Evolutionary conservation across 1,140 invertebrate species (phyloP).

Genomic region (Zaprionus gabonicus): DNA sequence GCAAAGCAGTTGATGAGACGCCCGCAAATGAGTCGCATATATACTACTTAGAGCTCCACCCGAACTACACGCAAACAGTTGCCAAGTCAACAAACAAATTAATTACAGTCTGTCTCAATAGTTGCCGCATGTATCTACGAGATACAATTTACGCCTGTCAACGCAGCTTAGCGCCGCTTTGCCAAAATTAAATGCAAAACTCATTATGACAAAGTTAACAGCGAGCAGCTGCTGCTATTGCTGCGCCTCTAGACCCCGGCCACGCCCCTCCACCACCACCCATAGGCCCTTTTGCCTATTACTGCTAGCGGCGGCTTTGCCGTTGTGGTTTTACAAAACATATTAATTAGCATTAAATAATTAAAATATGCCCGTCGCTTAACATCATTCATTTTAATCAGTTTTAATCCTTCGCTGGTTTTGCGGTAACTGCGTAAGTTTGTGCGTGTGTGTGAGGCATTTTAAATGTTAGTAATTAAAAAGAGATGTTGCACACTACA

Average conservation of each 20-base stretch:
- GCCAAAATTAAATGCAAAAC: conserved; percentile 80
- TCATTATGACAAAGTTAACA: conserved; percentile 80
- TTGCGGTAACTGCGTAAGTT: conserved; percentile 53
- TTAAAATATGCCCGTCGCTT: conserved; percentile 80
- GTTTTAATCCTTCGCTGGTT: conserved; percentile 74
- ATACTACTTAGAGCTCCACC: conserved; percentile 42
- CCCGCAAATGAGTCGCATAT: conserved; percentile 55
- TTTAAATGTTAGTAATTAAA: conserved; percentile 73
- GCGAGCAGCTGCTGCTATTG: conserved; percentile 52
- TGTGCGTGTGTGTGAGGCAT: conserved; percentile 15
- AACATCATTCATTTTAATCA: conserved; percentile 82
- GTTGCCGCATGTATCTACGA: conserved; percentile 71
- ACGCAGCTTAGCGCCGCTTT: conserved; percentile 70
- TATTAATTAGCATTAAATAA: conserved; percentile 84
- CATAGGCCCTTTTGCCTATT: neutral
- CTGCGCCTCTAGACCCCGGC: neutral
- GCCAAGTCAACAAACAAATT: conserved; percentile 83
- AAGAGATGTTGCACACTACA: conserved; percentile 46
- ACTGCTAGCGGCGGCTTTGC: conserved; percentile 24
- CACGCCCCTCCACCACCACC: neutral
- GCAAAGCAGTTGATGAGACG: conserved; percentile 72
- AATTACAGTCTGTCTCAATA: conserved; percentile 80
- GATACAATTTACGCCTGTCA: conserved; percentile 70
- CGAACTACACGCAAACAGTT: conserved; percentile 48
- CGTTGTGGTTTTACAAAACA: conserved; percentile 80